A percentile compares a stretch with the other conserved stretches of the same genome.
phyloP scores from a whole-genome alignment of 2,888 invertebrate genomes.

The Coronaproctus castanopsis region DNA sequence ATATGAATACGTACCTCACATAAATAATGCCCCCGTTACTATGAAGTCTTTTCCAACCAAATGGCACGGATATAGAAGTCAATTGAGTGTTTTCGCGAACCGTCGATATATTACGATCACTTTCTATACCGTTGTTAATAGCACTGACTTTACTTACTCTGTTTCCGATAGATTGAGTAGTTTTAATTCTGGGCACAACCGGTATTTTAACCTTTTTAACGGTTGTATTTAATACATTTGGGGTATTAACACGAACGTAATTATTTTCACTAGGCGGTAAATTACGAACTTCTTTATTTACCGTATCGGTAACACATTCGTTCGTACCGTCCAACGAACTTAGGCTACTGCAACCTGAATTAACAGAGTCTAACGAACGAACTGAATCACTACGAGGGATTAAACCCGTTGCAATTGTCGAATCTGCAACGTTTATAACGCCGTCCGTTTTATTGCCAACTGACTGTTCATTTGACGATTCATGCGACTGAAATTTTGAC shows the following conservation, averaged over 20 bases:
- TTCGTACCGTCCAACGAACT: constrained; percentile 15
- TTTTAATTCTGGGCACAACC: neutral
- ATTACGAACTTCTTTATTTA: too few species aligned
- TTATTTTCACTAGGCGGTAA: neutral
- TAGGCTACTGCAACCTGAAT: constrained; percentile 30
- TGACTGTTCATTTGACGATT: too few species aligned
- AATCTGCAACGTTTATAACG: neutral
- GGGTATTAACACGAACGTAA: neutral
- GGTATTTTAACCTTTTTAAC: neutral
- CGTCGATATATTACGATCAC: neutral
- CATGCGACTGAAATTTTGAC: too few species aligned
- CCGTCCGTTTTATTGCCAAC: too few species aligned
- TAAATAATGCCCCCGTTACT: constrained; percentile 53
- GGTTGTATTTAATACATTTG: neutral
- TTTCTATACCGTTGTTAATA: neutral
- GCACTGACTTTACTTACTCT: neutral
- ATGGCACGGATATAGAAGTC: constrained; percentile 37
- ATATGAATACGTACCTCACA: constrained; percentile 37
- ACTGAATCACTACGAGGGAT: constrained; percentile 33
- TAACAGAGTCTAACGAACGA: constrained; percentile 34
- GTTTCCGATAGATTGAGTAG: neutral
- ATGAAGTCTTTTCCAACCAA: constrained; percentile 54
- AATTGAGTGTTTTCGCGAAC: neutral
- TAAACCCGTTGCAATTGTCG: neutral
- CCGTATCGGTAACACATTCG: constrained; percentile 23